Evolutionary conservation across 2,888 invertebrate genomes (phyloP), one percentile per base, ranked within the genome.

Genomic region (Patella pellucida): DNA sequence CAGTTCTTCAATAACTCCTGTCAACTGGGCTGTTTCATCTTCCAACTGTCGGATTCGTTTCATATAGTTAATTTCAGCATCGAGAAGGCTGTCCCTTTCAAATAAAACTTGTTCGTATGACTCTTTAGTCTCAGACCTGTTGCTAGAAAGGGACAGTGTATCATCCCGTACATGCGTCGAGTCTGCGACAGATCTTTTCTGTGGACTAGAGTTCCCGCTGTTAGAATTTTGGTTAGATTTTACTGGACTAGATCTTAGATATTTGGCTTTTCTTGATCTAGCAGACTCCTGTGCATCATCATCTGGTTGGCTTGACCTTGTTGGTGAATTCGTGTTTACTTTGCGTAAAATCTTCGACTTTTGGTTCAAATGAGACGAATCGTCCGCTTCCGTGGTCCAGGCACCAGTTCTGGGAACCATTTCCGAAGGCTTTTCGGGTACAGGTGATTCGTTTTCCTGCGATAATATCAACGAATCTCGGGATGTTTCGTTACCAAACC

Each of bases 21-120:
- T 76, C 75, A 86, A 85, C 41, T 79, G 81, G 72, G 86, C 86
- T 52, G 84, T 81, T 76, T 87, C 87, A 70, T 86, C 85, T 75
- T 87, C 87, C 19, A 87, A 77, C 71, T 87, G 87, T 67, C 81
- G 82, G 23, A 87, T 86, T 68, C 87, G 78, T 69, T 79, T 82
- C 75, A 79, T 83, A 75, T 86, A 87, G 0, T 85, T 78, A 27
- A 73, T 73, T 71, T 87, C 87, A 1, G 85, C 82, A 27, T 83
- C 83, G 5, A 84, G 75, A 19, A 86, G 76, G 23, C 84, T 83
- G 56, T 86, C 82, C 31, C 86, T 78, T 73, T 87, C 87, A 16
- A 81, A 80, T 41, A 81, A 81, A 19, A 87, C 78, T n/a, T 83
- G 79, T 52, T 83, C 83, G 72, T 83, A 84, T 1, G 84, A 75